These are phyloP conservation scores for Ephydatia muelleri DNA, from an alignment of 37 sponge, comb jelly and placozoan species.

Conservation along the genomic window DNA sequence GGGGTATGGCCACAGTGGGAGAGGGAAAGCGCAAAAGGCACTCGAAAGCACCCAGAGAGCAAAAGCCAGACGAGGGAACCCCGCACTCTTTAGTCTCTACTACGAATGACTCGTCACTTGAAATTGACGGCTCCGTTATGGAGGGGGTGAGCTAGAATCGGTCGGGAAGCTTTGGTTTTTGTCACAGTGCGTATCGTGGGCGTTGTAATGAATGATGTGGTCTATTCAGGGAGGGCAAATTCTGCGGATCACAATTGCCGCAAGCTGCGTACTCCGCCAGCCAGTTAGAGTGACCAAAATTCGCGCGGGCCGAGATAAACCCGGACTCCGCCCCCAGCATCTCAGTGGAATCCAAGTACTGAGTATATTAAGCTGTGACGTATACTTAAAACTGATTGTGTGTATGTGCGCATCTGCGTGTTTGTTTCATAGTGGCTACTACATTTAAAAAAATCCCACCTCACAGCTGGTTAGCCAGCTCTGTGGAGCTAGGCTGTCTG, in stretches of 20 bases:
- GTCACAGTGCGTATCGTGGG: too few species aligned
- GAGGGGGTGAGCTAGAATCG: slow-evolving; percentile 74
- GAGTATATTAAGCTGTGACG: too few species aligned
- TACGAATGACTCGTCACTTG: slow-evolving; percentile 5
- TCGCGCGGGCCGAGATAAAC: slow-evolving; percentile 81
- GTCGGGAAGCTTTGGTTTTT: background rate
- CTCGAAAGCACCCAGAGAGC: slow-evolving; percentile 55
- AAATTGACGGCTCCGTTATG: slow-evolving; percentile 84
- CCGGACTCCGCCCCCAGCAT: slow-evolving; percentile 94
- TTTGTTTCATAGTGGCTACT: background rate
- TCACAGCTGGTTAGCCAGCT: slow-evolving; percentile 54
- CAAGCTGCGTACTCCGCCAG: slow-evolving; percentile 70
- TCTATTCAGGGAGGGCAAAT: slow-evolving; percentile 90
- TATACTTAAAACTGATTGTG: too few species aligned
- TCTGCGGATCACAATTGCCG: slow-evolving; percentile 77
- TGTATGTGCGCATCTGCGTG: too few species aligned
- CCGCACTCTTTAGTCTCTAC: background rate
- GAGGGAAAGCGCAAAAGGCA: slow-evolving; percentile 31
- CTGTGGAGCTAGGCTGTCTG: slow-evolving; percentile 69
- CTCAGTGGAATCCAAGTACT: slow-evolving; percentile 71
- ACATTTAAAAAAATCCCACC: background rate
- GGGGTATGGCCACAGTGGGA: background rate
- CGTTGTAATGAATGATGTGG: background rate
- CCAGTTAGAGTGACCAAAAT: slow-evolving; percentile 76
- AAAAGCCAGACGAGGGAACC: slow-evolving; percentile 3